Evolutionary conservation across 1,140 invertebrate species (phyloP), one percentile per base, ranked within the genome.

Genomic region (Asobara japonica): DNA sequence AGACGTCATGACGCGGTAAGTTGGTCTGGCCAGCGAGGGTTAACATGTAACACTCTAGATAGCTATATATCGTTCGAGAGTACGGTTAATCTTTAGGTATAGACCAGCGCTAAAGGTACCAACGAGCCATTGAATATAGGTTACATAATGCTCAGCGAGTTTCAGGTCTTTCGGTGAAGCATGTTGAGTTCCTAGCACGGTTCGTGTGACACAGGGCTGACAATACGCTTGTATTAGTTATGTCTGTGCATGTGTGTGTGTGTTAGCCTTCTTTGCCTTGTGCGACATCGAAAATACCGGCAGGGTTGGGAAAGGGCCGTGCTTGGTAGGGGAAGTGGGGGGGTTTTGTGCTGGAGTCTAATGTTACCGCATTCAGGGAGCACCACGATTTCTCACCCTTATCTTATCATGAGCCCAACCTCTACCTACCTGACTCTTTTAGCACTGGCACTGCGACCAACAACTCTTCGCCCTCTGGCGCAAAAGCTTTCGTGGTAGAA

Each of bases 341-440:
- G 56, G 22, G 51, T 56, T 56, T 22, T 56, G 29, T n/a, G 65
- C 56, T 18, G 25, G 29, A 66, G 78, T 81, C 79, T 83, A 83
- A 83, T 81, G 83, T 85, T 85, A 83, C 80, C 79, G 77, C 82
- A 84, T 85, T 80, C 81, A 84, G 74, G 51, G 78, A 83, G 82
- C 80, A 77, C 76, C 77, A 77, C 80, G 83, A 86, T 86, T 86
- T 85, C 84, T 85, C 82, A 85, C 79, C 79, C 83, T 86, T 85
- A 85, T 86, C 84, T 85, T 85, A 86, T 86, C 84, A 31, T 48
- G 6, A 38, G 20, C 31, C 64, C 22, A 69, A 77, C 51, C 31
- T 31, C 64, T 70, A 48, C 56, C 70, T 71, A 13, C 66, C 62
- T 69, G 76, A 66, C 41, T 45, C 67, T 25, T 27, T 48, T 70